Evolutionary conservation across 2,888 invertebrate genomes (phyloP).

Genomic region (Drosophila meridionalis): DNA sequence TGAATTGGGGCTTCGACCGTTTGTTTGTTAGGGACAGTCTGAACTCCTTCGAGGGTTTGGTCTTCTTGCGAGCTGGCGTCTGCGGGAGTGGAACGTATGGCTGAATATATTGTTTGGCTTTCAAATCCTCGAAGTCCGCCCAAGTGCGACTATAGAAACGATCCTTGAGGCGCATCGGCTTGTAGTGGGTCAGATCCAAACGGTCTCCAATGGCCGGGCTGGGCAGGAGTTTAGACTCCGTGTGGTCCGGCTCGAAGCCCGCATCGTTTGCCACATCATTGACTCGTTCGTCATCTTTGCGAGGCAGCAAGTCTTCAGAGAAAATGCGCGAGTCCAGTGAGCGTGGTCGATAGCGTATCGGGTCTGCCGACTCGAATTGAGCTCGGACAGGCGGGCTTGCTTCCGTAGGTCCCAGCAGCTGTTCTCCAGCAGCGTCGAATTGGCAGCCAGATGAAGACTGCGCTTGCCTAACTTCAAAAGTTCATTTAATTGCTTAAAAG

Average conservation of each 20-base stretch:
- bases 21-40: neutral
- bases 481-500: slow-evolving; percentile 7
- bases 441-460: slow-evolving; percentile 12
- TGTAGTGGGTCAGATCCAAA: slow-evolving; percentile 6
- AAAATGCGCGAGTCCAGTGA: neutral
- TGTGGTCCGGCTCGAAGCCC: too few species aligned
- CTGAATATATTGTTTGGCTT: neutral
- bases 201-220: neutral
- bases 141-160: slow-evolving; percentile 32
- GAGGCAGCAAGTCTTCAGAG: neutral
- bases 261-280: neutral
- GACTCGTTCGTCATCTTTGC: neutral
- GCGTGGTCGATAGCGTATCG: slow-evolving; percentile 11
- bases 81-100: neutral
- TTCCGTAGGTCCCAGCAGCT: slow-evolving; percentile 42
- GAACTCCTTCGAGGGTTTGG: neutral
- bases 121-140: slow-evolving; percentile 12
- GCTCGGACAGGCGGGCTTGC: slow-evolving; percentile 3
- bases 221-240: neutral
- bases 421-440: slow-evolving; percentile 6
- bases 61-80: neutral
- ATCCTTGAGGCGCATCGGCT: slow-evolving; percentile 10
- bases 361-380: neutral
- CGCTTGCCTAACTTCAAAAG: neutral
- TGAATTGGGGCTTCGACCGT: neutral